These are phyloP conservation scores for Stratiomys singularior DNA, from an alignment of 2,888 invertebrate genomes.

Conservation along the genomic window DNA sequence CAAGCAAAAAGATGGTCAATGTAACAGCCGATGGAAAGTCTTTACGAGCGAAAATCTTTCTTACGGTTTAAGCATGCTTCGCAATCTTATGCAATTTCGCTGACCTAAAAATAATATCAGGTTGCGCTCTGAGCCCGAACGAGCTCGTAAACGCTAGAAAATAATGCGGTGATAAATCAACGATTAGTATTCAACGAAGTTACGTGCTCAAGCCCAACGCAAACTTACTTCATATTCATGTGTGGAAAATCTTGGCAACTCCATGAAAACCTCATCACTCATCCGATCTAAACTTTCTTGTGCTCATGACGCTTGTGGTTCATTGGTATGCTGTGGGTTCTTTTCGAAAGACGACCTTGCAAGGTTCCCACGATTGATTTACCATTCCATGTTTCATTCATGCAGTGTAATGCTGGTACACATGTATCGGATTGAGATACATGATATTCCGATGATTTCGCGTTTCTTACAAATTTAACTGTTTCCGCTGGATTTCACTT, in stretches of 20 bases:
- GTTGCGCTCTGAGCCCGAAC: too few species aligned
- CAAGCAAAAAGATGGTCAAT: too few species aligned
- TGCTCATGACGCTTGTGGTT: conserved; percentile 24
- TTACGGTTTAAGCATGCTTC: too few species aligned
- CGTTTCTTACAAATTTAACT: neutral
- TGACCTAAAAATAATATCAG: too few species aligned
- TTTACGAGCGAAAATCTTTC: too few species aligned
- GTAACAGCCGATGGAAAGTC: too few species aligned
- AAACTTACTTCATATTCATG: too few species aligned
- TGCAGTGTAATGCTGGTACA: neutral
- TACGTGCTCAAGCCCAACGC: too few species aligned
- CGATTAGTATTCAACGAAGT: too few species aligned
- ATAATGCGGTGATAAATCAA: too few species aligned
- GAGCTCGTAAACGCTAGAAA: too few species aligned
- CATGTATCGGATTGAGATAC: neutral
- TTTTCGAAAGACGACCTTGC: conserved; percentile 39
- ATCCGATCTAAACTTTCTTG: neutral
- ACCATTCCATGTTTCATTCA: conserved; percentile 12
- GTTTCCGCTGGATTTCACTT: neutral
- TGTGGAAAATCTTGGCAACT: conserved; percentile 5
- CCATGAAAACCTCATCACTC: conserved; percentile 13
- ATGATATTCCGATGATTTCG: conserved; percentile 25
- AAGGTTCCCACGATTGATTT: conserved; percentile 46
- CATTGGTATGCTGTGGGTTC: conserved; percentile 37
- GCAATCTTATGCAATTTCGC: too few species aligned